These are phyloP conservation scores for Coelopa frigida DNA, from an alignment of 1,140 invertebrate genomes.

Conservation along the genomic window DNA sequence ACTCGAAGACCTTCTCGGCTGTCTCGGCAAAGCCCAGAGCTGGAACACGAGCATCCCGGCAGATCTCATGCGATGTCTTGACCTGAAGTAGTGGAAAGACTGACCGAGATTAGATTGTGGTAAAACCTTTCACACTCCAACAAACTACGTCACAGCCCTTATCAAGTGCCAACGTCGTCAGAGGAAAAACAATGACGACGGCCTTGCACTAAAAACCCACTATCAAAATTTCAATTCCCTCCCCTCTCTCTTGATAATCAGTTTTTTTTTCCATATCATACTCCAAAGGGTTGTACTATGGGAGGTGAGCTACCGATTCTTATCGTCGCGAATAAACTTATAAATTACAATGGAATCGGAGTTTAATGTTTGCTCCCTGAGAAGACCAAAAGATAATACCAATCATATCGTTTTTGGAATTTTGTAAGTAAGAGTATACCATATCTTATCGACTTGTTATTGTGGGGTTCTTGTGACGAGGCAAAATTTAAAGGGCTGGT, in stretches of 20 bases:
- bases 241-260: no score
- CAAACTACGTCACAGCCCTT: neutral
- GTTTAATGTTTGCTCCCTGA: no score
- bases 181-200: neutral
- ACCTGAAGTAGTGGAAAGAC: constrained; percentile 49
- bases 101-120: no score
- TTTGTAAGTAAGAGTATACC: neutral
- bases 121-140: no score
- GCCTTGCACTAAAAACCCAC: neutral
- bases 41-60: constrained; percentile 57
- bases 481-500: neutral
- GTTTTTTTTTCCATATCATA: neutral
- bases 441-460: neutral
- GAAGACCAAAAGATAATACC: no score
- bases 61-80: constrained; percentile 65
- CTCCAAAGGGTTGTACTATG: no score
- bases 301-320: no score
- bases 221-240: neutral
- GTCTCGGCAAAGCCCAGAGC: constrained; percentile 71
- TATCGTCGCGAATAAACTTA: no score
- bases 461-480: neutral
- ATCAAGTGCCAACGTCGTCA: neutral
- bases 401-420: no score
- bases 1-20: constrained; percentile 65
- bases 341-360: no score